phyloP scores from a whole-genome alignment of 2,797 vertebrate species.

The Arnoldichthys spilopterus region DNA sequence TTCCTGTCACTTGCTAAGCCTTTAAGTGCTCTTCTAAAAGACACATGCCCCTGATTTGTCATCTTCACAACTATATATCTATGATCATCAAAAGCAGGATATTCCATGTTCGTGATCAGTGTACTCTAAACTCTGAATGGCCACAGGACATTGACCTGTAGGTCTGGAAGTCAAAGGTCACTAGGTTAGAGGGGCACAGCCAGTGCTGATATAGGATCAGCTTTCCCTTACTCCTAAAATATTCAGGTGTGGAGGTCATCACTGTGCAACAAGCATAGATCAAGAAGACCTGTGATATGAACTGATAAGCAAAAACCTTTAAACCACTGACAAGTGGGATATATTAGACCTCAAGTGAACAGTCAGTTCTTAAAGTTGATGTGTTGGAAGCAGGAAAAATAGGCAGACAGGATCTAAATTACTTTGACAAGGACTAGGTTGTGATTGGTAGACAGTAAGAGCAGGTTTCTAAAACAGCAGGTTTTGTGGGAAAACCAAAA shows the following conservation, averaged over 20 bases:
- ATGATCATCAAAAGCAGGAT: slow-evolving; percentile 29
- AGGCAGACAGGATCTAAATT: too few relatives aligned
- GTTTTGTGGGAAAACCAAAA: too few relatives aligned
- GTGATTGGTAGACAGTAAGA: too few relatives aligned
- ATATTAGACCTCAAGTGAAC: too few relatives aligned
- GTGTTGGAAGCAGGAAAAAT: too few relatives aligned
- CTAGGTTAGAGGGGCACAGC: background rate
- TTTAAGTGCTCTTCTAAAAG: slow-evolving; percentile 51
- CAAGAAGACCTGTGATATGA: background rate
- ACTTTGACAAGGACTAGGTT: too few relatives aligned
- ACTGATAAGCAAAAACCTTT: too few relatives aligned
- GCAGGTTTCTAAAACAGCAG: too few relatives aligned
- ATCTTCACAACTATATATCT: background rate
- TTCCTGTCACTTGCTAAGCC: slow-evolving; percentile 52
- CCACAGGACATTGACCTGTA: slow-evolving; percentile 16
- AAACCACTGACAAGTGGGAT: too few relatives aligned
- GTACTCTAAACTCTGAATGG: background rate
- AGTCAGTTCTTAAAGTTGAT: too few relatives aligned
- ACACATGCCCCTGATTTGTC: slow-evolving; percentile 27
- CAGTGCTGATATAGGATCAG: background rate
- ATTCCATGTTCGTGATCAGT: slow-evolving; percentile 14
- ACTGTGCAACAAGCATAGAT: background rate
- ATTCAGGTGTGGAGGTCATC: background rate
- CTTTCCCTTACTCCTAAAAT: background rate
- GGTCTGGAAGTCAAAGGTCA: slow-evolving; percentile 35